Evolutionary conservation across 30 jellyfish, hydroid and myxozoan species (phyloP).

Genomic region (Rhopilema esculentum): DNA sequence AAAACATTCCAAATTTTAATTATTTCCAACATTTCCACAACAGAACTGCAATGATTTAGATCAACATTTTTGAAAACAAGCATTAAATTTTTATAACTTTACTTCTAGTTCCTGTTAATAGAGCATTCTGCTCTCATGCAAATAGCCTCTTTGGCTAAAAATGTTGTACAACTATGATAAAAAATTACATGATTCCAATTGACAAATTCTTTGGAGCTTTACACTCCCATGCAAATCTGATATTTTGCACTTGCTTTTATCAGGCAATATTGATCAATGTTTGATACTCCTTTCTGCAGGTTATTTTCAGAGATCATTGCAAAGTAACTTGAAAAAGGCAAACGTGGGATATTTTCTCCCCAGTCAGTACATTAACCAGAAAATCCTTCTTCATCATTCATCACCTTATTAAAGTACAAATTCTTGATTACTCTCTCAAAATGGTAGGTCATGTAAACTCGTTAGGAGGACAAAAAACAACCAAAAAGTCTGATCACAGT

Average conservation of each 20-base stretch:
- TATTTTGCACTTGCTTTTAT: background rate
- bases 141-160: background rate
- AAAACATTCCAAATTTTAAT: background rate
- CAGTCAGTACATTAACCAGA: too few relatives aligned
- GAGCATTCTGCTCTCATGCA: slow-evolving; percentile 68
- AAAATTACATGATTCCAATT: background rate
- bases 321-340: too few relatives aligned
- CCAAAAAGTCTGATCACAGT: too few relatives aligned
- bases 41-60: too few relatives aligned
- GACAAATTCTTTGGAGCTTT: background rate
- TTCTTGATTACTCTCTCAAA: background rate
- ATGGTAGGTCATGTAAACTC: too few relatives aligned
- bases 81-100: too few relatives aligned
- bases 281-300: background rate
- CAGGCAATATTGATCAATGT: background rate
- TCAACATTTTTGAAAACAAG: too few relatives aligned
- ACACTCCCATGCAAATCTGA: slow-evolving; percentile 6
- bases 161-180: background rate
- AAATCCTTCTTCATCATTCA: background rate
- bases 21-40: too few relatives aligned
- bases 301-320: too few relatives aligned
- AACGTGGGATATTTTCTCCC: too few relatives aligned
- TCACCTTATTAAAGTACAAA: background rate
- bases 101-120: background rate
- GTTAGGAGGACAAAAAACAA: too few relatives aligned